Percentiles rank a stretch among this genome's conserved stretches.
phyloP scores from a whole-genome alignment of 2,797 vertebrate genomes.

The Megaceryle alcyon region DNA sequence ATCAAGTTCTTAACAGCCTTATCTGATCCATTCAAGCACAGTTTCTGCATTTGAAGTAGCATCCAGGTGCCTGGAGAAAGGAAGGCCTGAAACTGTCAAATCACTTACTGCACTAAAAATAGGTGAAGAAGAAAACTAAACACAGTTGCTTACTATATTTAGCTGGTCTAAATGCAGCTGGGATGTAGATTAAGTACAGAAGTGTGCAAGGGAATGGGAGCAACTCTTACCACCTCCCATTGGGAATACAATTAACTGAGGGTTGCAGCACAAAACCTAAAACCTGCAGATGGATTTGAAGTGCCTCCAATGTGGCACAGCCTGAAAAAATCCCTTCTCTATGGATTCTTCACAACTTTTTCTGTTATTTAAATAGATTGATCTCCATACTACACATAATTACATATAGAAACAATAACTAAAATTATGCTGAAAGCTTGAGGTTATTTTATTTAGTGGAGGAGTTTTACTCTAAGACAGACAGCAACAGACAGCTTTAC shows the following conservation, averaged over 20 bases:
- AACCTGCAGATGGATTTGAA: background rate
- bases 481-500: background rate
- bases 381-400: background rate
- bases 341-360: background rate
- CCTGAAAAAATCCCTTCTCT: background rate
- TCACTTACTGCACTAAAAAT: background rate
- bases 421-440: background rate
- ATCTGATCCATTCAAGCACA: background rate
- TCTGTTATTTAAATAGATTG: background rate
- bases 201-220: background rate
- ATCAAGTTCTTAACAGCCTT: background rate
- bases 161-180: background rate
- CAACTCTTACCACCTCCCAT: background rate
- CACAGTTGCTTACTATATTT: background rate
- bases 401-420: background rate
- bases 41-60: background rate
- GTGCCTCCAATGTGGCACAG: background rate
- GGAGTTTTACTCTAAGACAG: background rate
- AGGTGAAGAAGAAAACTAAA: constrained; percentile 20
- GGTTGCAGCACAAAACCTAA: background rate
- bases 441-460: background rate
- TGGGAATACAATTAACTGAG: background rate
- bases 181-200: background rate
- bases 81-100: background rate
- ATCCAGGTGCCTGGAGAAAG: background rate